Evolutionary conservation across 2,113 vertebrate genomes (phyloP), one percentile per base, ranked within the genome.

Genomic region (Xiphophorus couchianus): DNA sequence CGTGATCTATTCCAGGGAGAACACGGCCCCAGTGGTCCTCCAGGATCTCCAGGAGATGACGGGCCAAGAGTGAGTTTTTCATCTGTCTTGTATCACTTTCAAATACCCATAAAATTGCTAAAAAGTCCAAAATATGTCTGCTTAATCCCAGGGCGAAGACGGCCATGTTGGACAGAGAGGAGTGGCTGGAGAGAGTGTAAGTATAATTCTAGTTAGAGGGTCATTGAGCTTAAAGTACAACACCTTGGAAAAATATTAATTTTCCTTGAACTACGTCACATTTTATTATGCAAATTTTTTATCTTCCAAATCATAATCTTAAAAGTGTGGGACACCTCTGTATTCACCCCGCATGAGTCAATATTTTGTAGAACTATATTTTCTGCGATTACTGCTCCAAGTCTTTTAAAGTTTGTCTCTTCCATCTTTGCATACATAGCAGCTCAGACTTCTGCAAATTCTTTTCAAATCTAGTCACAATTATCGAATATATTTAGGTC

Each of bases 141-240:
- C 69, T 3, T 86, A 25, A 86, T 60, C 69, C n/a, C 85, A 99
- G 98, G 98, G 98, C 78, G 98, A 99, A 94, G 98, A 99, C 82
- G 98, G 98, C 62, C 97, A 98, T 90, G 94, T 97, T 37, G 98
- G 98, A 88, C 98, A 95, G 73, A 95, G 97, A 91, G 98, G 97
- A 81, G 95, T 99, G 70, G 95, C 97, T 81, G 98, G 98, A 93
- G 97, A 99, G 90, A 93, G 97, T 91, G 97, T 99, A 96, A 97
- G 97, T 84, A 31, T 13, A 62, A 10, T 12, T 37, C 10, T 37
- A 37, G 35, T 74, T 27, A 3, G 28, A 13, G 58, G 27, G 15
- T 58, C 44, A 14, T 48, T 63, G 13, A 73, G 30, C n/a, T 35
- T 8, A 62, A n/a, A 58, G 51, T 25, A n/a, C 19, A 58, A 25